Evolutionary conservation across 2,888 invertebrate species (phyloP), one percentile per base, ranked within the genome.

Genomic region (Agriopis leucophaearia): DNA sequence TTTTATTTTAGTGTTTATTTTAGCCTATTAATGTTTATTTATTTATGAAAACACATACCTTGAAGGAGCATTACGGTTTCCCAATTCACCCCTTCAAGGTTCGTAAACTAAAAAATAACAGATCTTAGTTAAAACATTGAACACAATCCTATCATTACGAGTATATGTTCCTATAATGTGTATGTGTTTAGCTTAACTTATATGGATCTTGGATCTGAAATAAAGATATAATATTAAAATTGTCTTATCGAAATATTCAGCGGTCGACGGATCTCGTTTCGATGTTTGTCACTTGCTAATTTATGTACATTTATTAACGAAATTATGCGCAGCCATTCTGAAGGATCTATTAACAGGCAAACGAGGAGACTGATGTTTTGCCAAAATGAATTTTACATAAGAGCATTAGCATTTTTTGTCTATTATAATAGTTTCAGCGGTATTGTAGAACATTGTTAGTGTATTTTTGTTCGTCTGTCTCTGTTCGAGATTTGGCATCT

Each of bases 401-500:
- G 74, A 75, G 71, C 70, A 80, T 83, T 80, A 78, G 74, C 74
- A 77, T 80, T 80, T 81, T 80, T 81, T 74, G 66, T 78, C 76
- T 74, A 80, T 77, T 77, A 78, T 80, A 75, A 38, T 38, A 72
- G 71, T 76, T 75, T 77, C 75, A 77, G 73, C 58, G 57, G 72
- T 63, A 70, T 71, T 74, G 74, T 70, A 58, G 77, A 80, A 82
- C 83, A 87, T 85, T 85, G 85, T 86, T 77, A 50, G 76, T 83
- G 78, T 89, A 87, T 90, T 88, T 88, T 79, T 82, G 82, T 81
- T 72, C 70, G 79, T 69, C 77, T 79, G 81, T 82, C 83, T 83
- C 80, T 77, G 82, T 78, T 80, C 76, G 82, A 78, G 77, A 66
- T 82, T 85, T 91, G 91, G 90, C 91, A 90, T 70, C 70, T 70